Base-by-base conservation (phyloP, 2,797 vertebrate species). In the Phaenicophaeus curvirostris region DNA sequence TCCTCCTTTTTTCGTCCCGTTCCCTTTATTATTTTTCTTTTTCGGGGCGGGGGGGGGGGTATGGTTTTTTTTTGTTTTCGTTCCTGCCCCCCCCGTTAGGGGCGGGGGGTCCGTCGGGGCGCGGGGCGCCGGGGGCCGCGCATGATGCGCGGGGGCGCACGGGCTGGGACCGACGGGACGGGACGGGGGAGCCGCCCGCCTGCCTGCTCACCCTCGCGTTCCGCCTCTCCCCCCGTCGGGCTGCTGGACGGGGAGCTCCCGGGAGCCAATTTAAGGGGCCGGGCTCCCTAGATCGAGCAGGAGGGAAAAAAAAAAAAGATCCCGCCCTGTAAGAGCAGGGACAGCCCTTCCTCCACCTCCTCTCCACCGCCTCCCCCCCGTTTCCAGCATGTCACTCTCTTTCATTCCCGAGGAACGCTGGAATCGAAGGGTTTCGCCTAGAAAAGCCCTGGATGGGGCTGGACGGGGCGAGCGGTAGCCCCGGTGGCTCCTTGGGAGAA, bases 161-260 rank as follows among this genome's bases (percentile, higher is more conserved):
- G 91, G 89, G 82, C 96, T 85, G 82, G 87, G 88, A 92, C 79
- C 75, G 77, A 28, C 71, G 54, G 61, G 72, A 28, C 62, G 62
- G 61, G n/a, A n/a, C n/a, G n/a, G n/a, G 62, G 48, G 37, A 42
- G 67, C 88, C 75, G 80, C 82, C 91, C 93, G 77, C 51, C 93
- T 48, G 75, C 91, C 35, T 94, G 80, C 83, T 90, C 92, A 91
- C 96, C 94, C 94, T 91, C 95, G 86, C 93, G 95, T 94, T 95
- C 96, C 93, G 96, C 94, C 94, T 95, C 94, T 91, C 92, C 96
- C 97, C 97, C 94, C 96, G 96, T 97, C 77, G 96, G 94, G 97
- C 96, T 97, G 96, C 57, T 92, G 89, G 87, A 90, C 80, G 84
- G 88, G 94, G 69, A 50, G 81, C 89, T 85, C 91, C 87, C 69